Evolutionary conservation across 2,797 vertebrate species (phyloP), one percentile per base, ranked within the genome.

Genomic region (Schizopygopsis pylzovi): DNA sequence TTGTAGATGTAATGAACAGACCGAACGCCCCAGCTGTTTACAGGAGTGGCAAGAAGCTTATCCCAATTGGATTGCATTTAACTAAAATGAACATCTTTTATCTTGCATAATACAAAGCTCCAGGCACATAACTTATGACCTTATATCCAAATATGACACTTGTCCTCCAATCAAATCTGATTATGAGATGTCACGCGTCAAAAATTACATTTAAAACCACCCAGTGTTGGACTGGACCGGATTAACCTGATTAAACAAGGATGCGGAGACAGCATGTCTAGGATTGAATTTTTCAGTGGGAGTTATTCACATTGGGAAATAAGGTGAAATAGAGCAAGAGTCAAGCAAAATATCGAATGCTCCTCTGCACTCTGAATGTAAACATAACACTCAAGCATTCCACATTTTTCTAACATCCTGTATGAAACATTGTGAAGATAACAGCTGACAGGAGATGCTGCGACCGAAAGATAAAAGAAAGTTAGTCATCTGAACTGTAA

Each of bases 191-290:
- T 33, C 33, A 80, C 65, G 82, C 61, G 43, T 86, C 33, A 73
- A 73, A 54, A 81, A 81, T 88, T 72, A 43, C 43, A 83, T 72
- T 79, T 70, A 43, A 84, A 86, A 59, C 37, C 61, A 56, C 18
- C 25, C 33, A 65, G 67, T 70, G 79, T 39, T 71, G 61, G 71
- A 73, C 75, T 45, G 56, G 52, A 86, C 72, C 10, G 12, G 70
- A 86, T 85, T 83, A 88, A 82, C 54, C 80, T 65, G 67, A 85
- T 83, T 86, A 87, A 78, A 90, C 82, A 76, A 86, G 73, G 59
- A 41, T 56, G 85, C 22, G 11, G 76, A 87, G 73, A 28, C 52
- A 59, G 70, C 56, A 79, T 43, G 43, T 65, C 56, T 85, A 70
- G 70, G 61, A 77, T 81, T 59, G 3, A 76, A 88, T 81, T 61